These are phyloP conservation scores for Syngnathoides biaculeatus DNA, from an alignment of 2,113 vertebrate species.

Conservation along the genomic window DNA sequence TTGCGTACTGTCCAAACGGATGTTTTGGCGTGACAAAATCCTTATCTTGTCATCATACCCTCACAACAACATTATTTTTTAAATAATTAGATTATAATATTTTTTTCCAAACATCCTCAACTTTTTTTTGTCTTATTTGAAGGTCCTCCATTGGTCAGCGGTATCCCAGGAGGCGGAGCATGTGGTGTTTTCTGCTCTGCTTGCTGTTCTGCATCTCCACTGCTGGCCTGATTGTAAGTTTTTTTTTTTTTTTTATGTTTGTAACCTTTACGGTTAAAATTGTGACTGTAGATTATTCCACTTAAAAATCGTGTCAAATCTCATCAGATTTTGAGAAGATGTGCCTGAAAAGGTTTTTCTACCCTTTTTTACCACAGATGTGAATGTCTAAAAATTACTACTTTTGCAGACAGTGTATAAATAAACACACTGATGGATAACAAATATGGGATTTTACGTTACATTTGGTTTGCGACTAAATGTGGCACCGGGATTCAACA, in stretches of 20 bases:
- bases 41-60: neutral
- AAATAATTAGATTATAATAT: neutral
- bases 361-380: no score
- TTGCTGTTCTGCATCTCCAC: slow-evolving; percentile 82
- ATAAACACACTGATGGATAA: neutral
- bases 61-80: neutral
- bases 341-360: no score
- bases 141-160: slow-evolving; percentile 89
- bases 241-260: no score
- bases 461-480: no score
- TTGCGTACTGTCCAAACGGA: neutral
- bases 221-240: slow-evolving; percentile 85
- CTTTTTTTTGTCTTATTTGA: slow-evolving; percentile 1
- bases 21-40: neutral
- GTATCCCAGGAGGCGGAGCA: slow-evolving; percentile 85
- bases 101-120: slow-evolving; percentile 4
- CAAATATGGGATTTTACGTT: neutral
- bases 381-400: no score
- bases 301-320: neutral
- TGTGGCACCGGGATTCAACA: neutral
- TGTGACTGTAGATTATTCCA: neutral
- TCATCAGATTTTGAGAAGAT: no score
- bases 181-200: slow-evolving; percentile 87
- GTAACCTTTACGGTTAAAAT: neutral
- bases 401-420: neutral